These are phyloP conservation scores for Heliconius himera DNA, from an alignment of 1,140 invertebrate species.

Conservation along the genomic window DNA sequence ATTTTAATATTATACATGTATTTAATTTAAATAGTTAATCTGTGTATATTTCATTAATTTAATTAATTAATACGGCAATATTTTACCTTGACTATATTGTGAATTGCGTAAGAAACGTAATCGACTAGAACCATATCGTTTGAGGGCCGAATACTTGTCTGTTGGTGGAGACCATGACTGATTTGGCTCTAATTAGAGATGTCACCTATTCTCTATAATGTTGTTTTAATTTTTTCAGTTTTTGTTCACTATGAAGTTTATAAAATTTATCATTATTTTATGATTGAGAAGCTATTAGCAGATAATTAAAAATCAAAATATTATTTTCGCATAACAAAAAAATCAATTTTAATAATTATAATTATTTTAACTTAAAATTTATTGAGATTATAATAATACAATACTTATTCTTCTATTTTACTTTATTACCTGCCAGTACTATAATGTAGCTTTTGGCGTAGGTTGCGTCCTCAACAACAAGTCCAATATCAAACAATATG, in stretches of 20 bases:
- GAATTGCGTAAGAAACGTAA: constrained; percentile 20
- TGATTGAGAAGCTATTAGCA: no score
- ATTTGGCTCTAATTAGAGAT: constrained; percentile 32
- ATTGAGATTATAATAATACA: no score
- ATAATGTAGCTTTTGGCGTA: not conserved
- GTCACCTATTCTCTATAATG: constrained; percentile 25
- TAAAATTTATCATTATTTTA: no score
- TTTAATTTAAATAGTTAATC: no score
- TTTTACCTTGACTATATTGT: not conserved
- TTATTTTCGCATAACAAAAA: not conserved
- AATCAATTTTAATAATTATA: not conserved
- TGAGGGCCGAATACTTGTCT: constrained; percentile 23
- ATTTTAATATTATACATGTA: no score
- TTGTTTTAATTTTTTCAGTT: not conserved
- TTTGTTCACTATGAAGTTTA: no score
- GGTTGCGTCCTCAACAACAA: not conserved
- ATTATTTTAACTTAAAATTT: no score
- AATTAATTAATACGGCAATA: not conserved
- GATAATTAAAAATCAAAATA: no score
- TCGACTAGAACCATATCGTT: constrained; percentile 28
- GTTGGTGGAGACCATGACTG: constrained; percentile 24
- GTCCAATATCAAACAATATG: not conserved
- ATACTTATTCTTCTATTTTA: no score
- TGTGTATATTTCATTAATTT: no score
- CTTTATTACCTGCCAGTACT: not conserved